A percentile compares a stretch with the other conserved stretches of the same genome.
These are phyloP conservation scores for Drosophila ironensis DNA, from an alignment of 1,140 invertebrate genomes.

Conservation along the genomic window DNA sequence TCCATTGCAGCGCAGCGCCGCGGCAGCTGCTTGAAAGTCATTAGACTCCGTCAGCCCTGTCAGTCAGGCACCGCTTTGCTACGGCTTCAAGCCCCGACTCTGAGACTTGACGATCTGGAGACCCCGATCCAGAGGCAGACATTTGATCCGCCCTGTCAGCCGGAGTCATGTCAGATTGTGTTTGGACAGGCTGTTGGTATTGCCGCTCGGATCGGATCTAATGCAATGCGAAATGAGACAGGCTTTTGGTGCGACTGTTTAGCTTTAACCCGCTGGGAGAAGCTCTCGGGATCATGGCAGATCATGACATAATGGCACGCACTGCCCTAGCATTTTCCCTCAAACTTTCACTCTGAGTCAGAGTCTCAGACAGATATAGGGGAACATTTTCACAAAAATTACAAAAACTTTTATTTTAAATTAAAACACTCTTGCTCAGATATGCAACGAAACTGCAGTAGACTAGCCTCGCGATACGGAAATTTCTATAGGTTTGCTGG, in stretches of 20 bases:
- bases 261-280: conserved; percentile 17
- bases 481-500: not conserved
- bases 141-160: conserved; percentile 43
- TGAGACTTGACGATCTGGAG: not conserved
- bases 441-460: not conserved
- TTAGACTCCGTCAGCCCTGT: conserved; percentile 50
- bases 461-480: not conserved
- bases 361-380: not conserved
- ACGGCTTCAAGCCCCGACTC: conserved; percentile 19
- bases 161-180: conserved; percentile 42
- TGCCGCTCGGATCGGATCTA: conserved; percentile 10
- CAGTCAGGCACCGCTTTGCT: conserved; percentile 31
- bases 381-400: not conserved
- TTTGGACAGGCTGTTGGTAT: conserved; percentile 37
- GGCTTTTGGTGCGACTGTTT: not conserved
- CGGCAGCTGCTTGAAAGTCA: conserved; percentile 55
- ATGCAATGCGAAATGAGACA: conserved; percentile 24
- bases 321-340: no score
- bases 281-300: conserved; percentile 3
- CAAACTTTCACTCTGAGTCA: no score
- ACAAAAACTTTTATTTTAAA: not conserved
- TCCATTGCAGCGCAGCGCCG: conserved; percentile 19
- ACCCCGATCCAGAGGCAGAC: conserved; percentile 13
- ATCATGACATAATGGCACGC: conserved; percentile 14
- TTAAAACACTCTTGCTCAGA: conserved; percentile 4